Evolutionary conservation across 2,797 vertebrate genomes (phyloP).

Genomic region (Telmatherina bonti): DNA sequence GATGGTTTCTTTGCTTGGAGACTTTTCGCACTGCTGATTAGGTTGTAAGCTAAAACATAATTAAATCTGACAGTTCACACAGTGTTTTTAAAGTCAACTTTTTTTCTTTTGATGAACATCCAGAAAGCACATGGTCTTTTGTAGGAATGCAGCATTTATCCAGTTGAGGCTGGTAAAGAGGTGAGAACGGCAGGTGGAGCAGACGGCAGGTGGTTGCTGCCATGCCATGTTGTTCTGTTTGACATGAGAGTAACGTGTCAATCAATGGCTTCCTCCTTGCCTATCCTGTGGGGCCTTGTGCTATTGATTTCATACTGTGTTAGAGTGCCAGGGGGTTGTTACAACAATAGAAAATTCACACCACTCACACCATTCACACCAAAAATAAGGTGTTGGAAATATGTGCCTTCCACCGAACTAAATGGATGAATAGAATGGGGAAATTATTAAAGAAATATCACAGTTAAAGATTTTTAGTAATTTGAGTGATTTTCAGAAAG

Average conservation of each 20-base stretch:
- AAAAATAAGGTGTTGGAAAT: slow-evolving; percentile 41
- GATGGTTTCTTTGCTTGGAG: slow-evolving; percentile 53
- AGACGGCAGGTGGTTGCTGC: slow-evolving; percentile 75
- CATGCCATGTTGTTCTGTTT: slow-evolving; percentile 78
- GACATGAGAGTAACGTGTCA: slow-evolving; percentile 80
- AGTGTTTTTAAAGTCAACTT: background rate
- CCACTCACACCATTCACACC: too few species aligned
- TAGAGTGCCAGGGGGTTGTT: slow-evolving; percentile 74
- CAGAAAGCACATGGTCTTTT: background rate
- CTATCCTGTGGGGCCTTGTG: slow-evolving; percentile 77
- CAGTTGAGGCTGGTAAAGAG: slow-evolving; percentile 39
- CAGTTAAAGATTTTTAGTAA: slow-evolving; percentile 28
- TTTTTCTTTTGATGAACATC: slow-evolving; percentile 16
- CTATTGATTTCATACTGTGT: slow-evolving; percentile 81
- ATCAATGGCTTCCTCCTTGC: slow-evolving; percentile 82
- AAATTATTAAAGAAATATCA: slow-evolving; percentile 19
- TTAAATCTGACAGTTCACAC: slow-evolving; percentile 53
- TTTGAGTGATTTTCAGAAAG: slow-evolving; percentile 17
- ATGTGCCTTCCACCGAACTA: slow-evolving; percentile 20
- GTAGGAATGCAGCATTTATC: slow-evolving; percentile 24
- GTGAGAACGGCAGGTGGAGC: slow-evolving; percentile 73
- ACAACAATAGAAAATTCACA: slow-evolving; percentile 68
- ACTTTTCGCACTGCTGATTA: slow-evolving; percentile 37
- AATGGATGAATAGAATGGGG: slow-evolving; percentile 25
- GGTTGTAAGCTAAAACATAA: slow-evolving; percentile 54